phyloP scores from a whole-genome alignment of 92 coral and sea anemone species.

The Desmophyllum pertusum region DNA sequence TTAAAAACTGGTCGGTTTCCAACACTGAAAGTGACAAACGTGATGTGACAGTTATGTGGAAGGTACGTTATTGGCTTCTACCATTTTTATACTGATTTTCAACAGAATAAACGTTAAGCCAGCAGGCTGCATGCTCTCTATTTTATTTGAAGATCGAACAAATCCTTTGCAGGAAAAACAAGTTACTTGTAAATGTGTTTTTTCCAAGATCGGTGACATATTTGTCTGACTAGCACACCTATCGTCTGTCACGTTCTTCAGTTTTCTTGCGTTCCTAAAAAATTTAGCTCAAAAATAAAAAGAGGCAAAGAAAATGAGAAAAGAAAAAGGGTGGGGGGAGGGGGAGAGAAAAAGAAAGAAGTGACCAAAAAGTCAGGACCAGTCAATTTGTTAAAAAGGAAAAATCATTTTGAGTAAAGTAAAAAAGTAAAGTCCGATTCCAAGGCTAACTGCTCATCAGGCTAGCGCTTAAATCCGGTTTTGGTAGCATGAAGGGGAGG shows the following conservation, averaged over 20 bases:
- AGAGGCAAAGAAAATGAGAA: background rate
- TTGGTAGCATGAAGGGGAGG: too few species aligned
- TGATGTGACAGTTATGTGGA: conserved; percentile 22
- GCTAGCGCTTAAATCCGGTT: too few species aligned
- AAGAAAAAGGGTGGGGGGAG: too few species aligned
- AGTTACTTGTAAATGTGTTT: too few species aligned
- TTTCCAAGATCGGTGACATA: too few species aligned
- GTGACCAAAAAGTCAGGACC: background rate
- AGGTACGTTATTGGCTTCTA: background rate
- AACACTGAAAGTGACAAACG: background rate
- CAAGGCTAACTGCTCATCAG: background rate
- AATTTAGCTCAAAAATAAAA: background rate
- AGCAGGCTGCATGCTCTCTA: too few species aligned
- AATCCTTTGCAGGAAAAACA: too few species aligned
- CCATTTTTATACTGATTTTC: background rate
- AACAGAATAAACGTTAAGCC: background rate
- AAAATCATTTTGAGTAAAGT: too few species aligned
- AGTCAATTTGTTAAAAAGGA: background rate
- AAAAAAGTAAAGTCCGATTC: background rate
- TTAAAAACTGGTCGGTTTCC: conserved; percentile 17
- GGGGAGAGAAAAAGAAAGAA: background rate
- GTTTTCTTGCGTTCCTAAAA: background rate
- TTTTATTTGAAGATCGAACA: too few species aligned
- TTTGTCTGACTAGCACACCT: too few species aligned
- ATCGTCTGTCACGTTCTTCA: too few species aligned